Evolutionary conservation across 2,113 vertebrate genomes (phyloP), one percentile per base, ranked within the genome.

Genomic region (Pseudorectes ferrugineus): DNA sequence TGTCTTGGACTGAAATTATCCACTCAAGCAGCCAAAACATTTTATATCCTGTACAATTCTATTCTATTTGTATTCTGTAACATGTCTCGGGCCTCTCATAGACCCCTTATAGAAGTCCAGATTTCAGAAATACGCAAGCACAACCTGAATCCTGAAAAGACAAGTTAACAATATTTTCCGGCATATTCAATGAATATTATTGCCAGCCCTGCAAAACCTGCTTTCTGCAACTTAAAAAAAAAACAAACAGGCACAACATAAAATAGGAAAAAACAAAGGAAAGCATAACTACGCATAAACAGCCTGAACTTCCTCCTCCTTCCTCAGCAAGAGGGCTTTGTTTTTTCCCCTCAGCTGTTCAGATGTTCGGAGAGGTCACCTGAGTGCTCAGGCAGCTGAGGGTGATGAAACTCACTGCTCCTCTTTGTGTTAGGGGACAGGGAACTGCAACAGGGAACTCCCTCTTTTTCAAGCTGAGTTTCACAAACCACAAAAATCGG

Each of bases 231-330:
- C 63, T 83, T 40, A 9, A 13, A 46, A 71, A 70, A 73, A 58
- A 7, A 1, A 4, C 21, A 17, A 29, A 38, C 29, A 48, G 40
- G 49, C n/a, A 52, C 92, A 63, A 61, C 48, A 35, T 49, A 87
- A 96, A 92, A 95, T 24, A 72, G 86, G 88, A 81, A 80, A 61
- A 92, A 96, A 94, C 86, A 95, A 84, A 96, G 92, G 95, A 97
- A 97, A 96, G 93, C 65, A 80, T 58, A 96, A 91, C 76, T 87
- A 96, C 86, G 93, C 66, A 85, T 61, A 93, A 93, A 88, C 62
- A 88, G 24, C 31, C 81, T n/a, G n/a, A 83, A 89, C 66, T 85
- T 94, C 96, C 92, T 94, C 43, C 88, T 97, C 83, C 72, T 80
- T 85, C 73, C 57, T 38, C 31, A 77, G 65, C 65, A 67, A 59